Evolutionary conservation across 2,888 invertebrate species (phyloP).

Genomic region (Norana najaformis): DNA sequence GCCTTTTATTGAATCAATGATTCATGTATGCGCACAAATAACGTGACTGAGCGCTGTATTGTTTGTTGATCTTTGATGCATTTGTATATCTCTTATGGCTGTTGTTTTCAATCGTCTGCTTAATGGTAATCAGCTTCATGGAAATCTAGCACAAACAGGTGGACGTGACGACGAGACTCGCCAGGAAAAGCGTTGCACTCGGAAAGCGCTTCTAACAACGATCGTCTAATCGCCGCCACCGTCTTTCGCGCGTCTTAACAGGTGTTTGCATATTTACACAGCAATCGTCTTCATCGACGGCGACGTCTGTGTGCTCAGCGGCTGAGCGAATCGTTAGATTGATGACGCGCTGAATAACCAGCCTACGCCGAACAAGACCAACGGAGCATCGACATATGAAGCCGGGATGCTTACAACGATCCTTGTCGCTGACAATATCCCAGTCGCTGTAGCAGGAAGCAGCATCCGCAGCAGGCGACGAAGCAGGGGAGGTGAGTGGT

Average conservation of each 20-base stretch:
- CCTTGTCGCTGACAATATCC: too few relatives aligned
- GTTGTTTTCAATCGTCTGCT: background rate
- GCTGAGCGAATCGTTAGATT: conserved; percentile 6
- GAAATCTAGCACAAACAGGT: conserved; percentile 2
- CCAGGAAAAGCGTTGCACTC: background rate
- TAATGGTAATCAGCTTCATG: background rate
- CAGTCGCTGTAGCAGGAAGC: too few relatives aligned
- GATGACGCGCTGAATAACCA: background rate
- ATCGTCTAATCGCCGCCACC: too few relatives aligned
- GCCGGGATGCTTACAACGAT: background rate
- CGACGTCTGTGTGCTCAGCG: background rate
- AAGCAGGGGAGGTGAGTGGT: too few relatives aligned
- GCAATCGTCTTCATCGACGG: background rate
- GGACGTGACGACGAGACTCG: background rate
- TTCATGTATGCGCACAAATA: background rate
- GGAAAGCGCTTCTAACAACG: background rate
- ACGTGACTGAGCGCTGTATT: background rate
- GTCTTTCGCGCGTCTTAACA: conserved; percentile 23
- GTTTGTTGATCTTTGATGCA: background rate
- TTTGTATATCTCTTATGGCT: background rate
- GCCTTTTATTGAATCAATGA: background rate
- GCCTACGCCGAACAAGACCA: background rate
- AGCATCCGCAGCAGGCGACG: too few relatives aligned
- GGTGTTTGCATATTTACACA: background rate
- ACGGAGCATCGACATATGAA: background rate